Conservation (phyloP, 2,888 invertebrate species). For the Tryphoninae sp. region DNA sequence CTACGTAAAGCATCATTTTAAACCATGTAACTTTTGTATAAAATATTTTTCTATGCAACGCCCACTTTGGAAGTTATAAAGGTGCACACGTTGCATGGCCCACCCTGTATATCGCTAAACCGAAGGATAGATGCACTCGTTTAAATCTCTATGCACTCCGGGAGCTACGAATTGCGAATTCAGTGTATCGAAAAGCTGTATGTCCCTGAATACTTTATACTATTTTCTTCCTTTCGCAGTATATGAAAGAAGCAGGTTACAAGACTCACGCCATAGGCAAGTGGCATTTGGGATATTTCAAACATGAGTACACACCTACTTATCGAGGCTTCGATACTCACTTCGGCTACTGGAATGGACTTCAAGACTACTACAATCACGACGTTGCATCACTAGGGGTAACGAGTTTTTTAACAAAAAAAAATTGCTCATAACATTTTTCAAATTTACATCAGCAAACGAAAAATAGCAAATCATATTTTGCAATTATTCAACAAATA, state of each 20-base stretch:
- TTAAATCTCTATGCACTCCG: constrained; percentile 67
- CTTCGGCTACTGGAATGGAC: constrained; percentile 90
- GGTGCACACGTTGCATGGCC: no score
- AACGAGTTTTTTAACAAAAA: neutral
- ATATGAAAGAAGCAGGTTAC: constrained; percentile 87
- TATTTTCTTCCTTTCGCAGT: constrained; percentile 76
- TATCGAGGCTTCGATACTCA: constrained; percentile 91
- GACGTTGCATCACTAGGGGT: constrained; percentile 81
- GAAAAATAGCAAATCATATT: no score
- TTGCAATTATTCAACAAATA: no score
- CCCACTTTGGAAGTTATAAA: no score
- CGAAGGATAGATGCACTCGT: neutral
- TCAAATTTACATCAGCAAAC: no score
- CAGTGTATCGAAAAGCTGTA: constrained; percentile 78
- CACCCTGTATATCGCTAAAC: no score
- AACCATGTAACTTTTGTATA: no score
- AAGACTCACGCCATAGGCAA: constrained; percentile 93
- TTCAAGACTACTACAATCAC: constrained; percentile 89
- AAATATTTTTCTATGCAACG: no score
- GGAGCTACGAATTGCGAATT: constrained; percentile 81
- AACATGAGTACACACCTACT: constrained; percentile 87
- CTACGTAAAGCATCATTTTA: no score
- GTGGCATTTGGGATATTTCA: constrained; percentile 94
- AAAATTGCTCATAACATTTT: no score
- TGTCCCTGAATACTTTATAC: constrained; percentile 25